Evolutionary conservation across 2,797 vertebrate species (phyloP).

Genomic region (Pipistrellus pipistrellus): DNA sequence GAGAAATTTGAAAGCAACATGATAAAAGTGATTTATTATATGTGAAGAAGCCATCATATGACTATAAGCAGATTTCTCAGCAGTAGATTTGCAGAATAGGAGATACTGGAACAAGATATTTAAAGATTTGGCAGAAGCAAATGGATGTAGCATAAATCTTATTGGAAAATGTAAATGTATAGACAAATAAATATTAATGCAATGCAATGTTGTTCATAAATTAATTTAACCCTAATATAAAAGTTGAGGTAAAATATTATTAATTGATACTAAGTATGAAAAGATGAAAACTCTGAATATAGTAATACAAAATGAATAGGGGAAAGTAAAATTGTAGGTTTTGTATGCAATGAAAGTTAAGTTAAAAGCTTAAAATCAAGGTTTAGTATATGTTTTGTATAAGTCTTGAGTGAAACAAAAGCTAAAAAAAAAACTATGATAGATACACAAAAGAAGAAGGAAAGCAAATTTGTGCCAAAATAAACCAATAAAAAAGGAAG

Average conservation of each 20-base stretch:
- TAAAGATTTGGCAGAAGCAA: background rate
- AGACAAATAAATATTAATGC: background rate
- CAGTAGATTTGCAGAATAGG: background rate
- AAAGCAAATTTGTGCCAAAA: background rate
- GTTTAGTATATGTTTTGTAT: background rate
- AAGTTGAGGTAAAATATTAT: background rate
- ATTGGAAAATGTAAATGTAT: background rate
- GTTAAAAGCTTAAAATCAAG: background rate
- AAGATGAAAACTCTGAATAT: background rate
- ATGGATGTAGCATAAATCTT: background rate
- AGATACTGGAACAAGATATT: background rate
- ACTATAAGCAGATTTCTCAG: background rate
- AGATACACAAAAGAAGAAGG: background rate
- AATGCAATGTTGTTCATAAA: background rate
- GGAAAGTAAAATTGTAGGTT: background rate
- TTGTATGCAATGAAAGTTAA: background rate
- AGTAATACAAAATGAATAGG: background rate
- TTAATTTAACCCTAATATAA: background rate
- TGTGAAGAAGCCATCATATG: background rate
- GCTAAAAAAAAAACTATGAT: background rate
- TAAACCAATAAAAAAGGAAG: background rate
- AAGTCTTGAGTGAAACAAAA: background rate
- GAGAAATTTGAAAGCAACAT: background rate
- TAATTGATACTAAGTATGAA: background rate
- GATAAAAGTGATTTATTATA: background rate